Evolutionary conservation across 1,140 invertebrate species (phyloP).

Genomic region (Hycleus phaleratus): DNA sequence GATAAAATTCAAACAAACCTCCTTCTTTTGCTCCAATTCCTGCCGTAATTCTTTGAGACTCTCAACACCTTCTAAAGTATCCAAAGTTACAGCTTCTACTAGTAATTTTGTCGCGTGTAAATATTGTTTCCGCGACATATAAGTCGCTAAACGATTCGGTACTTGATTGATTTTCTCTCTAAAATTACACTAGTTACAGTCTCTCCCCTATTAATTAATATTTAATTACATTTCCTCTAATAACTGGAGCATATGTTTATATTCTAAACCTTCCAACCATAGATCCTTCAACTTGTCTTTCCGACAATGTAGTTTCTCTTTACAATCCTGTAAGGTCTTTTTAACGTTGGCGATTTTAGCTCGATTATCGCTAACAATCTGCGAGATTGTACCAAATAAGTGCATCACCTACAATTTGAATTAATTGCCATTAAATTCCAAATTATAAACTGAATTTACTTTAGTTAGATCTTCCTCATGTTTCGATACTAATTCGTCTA

Average conservation of each 20-base stretch:
- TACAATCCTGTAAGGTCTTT: conserved; percentile 84
- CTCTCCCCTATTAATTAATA: neutral
- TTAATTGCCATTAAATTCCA: neutral
- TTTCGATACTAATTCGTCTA: conserved; percentile 81
- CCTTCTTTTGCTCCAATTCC: conserved; percentile 65
- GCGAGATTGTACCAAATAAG: conserved; percentile 68
- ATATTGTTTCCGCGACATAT: conserved; percentile 70
- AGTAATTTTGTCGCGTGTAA: conserved; percentile 78
- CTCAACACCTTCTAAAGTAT: conserved; percentile 67
- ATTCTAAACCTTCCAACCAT: conserved; percentile 88
- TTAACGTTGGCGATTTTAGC: conserved; percentile 78
- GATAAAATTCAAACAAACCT: conserved; percentile 39
- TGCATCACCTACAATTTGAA: conserved; percentile 48
- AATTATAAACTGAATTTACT: conserved; percentile 45
- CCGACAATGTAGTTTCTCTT: conserved; percentile 80
- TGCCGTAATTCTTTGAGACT: conserved; percentile 68
- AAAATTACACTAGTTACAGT: conserved; percentile 23
- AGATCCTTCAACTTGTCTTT: conserved; percentile 88
- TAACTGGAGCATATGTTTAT: conserved; percentile 81
- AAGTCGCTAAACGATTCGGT: conserved; percentile 63
- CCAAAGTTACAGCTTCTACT: conserved; percentile 59
- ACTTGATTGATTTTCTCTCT: conserved; percentile 75
- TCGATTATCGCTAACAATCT: conserved; percentile 68
- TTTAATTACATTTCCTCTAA: conserved; percentile 75
- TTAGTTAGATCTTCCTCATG: conserved; percentile 84